Conservation (phyloP, 2,888 invertebrate genomes). For the Nudaria mundana region DNA sequence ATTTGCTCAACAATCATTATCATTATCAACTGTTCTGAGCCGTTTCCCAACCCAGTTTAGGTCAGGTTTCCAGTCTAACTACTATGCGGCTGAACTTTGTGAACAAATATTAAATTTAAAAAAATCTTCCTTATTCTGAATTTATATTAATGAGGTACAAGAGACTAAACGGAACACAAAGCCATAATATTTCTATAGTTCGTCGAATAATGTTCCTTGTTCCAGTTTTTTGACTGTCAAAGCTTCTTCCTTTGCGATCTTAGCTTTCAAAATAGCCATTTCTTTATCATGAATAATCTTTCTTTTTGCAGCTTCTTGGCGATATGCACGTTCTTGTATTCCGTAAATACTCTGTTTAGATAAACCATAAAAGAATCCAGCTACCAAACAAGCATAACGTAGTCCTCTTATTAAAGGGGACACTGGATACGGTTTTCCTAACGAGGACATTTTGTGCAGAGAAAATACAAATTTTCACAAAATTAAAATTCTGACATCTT, state of each 20-base stretch:
- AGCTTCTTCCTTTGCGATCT: conserved; percentile 54
- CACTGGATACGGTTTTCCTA: conserved; percentile 59
- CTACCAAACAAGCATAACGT: conserved; percentile 54
- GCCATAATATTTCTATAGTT: neutral
- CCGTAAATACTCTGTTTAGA: conserved; percentile 54
- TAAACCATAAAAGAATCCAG: conserved; percentile 61
- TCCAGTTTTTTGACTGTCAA: conserved; percentile 51
- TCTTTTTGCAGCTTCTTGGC: conserved; percentile 50
- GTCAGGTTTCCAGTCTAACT: too few relatives aligned
- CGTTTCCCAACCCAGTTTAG: too few relatives aligned
- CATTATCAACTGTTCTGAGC: too few relatives aligned
- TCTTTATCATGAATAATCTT: conserved; percentile 57
- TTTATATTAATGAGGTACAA: too few relatives aligned
- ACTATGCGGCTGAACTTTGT: too few relatives aligned
- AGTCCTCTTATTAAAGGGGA: conserved; percentile 65
- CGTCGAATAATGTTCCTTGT: conserved; percentile 53
- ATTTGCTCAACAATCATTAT: too few relatives aligned
- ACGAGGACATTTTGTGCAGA: too few relatives aligned
- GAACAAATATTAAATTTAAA: too few relatives aligned
- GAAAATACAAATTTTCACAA: too few relatives aligned
- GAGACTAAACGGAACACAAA: too few relatives aligned
- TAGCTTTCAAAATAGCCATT: conserved; percentile 46
- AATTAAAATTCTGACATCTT: neutral
- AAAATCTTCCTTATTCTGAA: too few relatives aligned
- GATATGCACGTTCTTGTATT: conserved; percentile 41